These are phyloP conservation scores for Amphipyra berbera DNA, from an alignment of 2,888 invertebrate species.

Conservation along the genomic window DNA sequence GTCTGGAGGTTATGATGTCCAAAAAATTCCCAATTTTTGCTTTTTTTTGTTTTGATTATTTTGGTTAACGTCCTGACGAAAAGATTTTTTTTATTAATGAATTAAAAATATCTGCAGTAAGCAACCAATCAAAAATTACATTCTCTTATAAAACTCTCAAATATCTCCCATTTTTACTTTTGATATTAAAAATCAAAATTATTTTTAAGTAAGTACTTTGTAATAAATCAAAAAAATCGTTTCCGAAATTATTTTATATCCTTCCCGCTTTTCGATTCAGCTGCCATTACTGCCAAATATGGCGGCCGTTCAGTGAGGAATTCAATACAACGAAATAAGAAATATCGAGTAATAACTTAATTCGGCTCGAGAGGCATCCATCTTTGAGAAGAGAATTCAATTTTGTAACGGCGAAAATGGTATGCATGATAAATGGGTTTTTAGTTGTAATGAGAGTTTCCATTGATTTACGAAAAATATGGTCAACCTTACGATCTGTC, in stretches of 20 bases:
- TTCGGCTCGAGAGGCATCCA: slow-evolving; percentile 64
- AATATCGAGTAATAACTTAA: slow-evolving; percentile 77
- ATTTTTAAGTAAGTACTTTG: too few relatives aligned
- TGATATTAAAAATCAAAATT: background rate
- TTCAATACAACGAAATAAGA: slow-evolving; percentile 66
- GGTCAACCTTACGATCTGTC: too few relatives aligned
- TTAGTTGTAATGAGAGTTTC: slow-evolving; percentile 7
- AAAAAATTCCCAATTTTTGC: too few relatives aligned
- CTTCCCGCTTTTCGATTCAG: slow-evolving; percentile 41
- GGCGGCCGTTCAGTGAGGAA: slow-evolving; percentile 52
- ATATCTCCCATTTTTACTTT: background rate
- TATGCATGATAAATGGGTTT: slow-evolving; percentile 65
- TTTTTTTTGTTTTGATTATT: too few relatives aligned
- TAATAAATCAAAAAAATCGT: too few relatives aligned
- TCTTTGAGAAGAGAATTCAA: slow-evolving; percentile 68
- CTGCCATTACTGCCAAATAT: slow-evolving; percentile 59
- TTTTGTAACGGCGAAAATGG: slow-evolving; percentile 68
- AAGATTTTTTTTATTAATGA: too few relatives aligned
- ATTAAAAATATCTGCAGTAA: too few relatives aligned
- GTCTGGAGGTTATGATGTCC: too few relatives aligned
- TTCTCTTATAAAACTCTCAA: too few relatives aligned
- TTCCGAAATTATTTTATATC: slow-evolving; percentile 12
- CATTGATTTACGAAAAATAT: background rate
- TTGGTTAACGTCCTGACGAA: too few relatives aligned
- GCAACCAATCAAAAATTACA: too few relatives aligned